phyloP scores from a whole-genome alignment of 1,140 invertebrate genomes.

The Chrysopa pallens region DNA sequence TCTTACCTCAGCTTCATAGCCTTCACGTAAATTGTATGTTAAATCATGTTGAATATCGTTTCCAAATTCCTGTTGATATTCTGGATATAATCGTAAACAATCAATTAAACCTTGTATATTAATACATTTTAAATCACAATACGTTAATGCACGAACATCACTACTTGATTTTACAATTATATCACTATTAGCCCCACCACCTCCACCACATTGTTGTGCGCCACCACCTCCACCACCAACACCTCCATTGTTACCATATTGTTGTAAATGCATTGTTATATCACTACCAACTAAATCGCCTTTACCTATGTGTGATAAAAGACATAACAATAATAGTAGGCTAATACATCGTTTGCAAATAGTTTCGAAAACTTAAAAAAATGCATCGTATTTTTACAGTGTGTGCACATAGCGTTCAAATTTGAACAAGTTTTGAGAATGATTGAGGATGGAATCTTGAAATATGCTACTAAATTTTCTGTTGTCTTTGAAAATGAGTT shows the following conservation, averaged over 20 bases:
- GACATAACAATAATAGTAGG: too few relatives aligned
- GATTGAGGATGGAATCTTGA: too few relatives aligned
- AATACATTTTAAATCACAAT: constrained; percentile 91
- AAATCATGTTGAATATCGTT: constrained; percentile 90
- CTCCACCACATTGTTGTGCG: constrained; percentile 22
- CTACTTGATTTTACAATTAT: constrained; percentile 81
- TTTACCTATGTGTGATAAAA: constrained; percentile 82
- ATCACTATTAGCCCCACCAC: constrained; percentile 37
- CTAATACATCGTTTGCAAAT: too few relatives aligned
- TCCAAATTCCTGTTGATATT: constrained; percentile 84
- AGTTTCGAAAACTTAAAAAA: too few relatives aligned
- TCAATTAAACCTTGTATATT: constrained; percentile 80
- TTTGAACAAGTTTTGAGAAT: too few relatives aligned
- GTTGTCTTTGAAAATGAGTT: too few relatives aligned
- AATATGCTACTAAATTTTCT: too few relatives aligned
- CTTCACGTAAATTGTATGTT: constrained; percentile 87
- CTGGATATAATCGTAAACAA: constrained; percentile 76
- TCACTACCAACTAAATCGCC: constrained; percentile 92
- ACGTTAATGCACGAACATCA: constrained; percentile 81
- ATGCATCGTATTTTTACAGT: too few relatives aligned
- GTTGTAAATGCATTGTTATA: constrained; percentile 60
- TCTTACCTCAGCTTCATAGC: constrained; percentile 66
- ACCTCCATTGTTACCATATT: constrained; percentile 25
- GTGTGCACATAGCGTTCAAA: too few relatives aligned
- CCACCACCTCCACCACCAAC: constrained; percentile 31